phyloP scores from a whole-genome alignment of 2,797 vertebrate genomes.

The Lacerta agilis region DNA sequence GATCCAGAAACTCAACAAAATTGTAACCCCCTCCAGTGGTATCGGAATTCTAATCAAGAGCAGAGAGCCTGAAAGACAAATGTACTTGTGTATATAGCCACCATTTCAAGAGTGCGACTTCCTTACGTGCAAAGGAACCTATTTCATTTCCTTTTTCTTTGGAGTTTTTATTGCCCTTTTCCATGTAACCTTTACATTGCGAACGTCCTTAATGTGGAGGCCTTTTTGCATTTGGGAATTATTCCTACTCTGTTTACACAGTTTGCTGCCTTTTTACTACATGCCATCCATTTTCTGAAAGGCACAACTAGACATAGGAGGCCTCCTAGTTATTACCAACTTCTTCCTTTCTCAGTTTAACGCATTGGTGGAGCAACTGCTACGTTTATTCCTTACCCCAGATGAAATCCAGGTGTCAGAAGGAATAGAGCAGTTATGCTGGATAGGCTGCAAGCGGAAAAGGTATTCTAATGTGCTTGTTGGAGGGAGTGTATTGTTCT shows the following conservation, averaged over 20 bases:
- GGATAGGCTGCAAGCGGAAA: constrained; percentile 4
- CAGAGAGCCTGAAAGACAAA: constrained; percentile 75
- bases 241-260: constrained; percentile 61
- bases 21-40: constrained; percentile 69
- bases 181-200: constrained; percentile 64
- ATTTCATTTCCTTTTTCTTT: constrained; percentile 61
- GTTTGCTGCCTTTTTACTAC: constrained; percentile 61
- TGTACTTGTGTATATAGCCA: constrained; percentile 63
- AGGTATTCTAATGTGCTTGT: constrained; percentile 19
- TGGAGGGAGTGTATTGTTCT: background rate
- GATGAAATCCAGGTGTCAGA: background rate
- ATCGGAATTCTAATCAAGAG: constrained; percentile 74
- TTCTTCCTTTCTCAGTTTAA: constrained; percentile 50
- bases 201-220: constrained; percentile 59
- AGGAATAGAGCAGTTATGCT: background rate
- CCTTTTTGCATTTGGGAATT: constrained; percentile 62
- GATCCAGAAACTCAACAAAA: constrained; percentile 75
- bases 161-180: constrained; percentile 68
- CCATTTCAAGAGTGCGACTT: constrained; percentile 65
- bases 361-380: constrained; percentile 34
- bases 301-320: constrained; percentile 38
- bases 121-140: constrained; percentile 66
- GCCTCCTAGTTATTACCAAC: constrained; percentile 43
- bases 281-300: constrained; percentile 56
- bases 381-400: background rate